Base-by-base conservation (phyloP, 2,888 invertebrate species). In the Ectemnius lituratus region DNA sequence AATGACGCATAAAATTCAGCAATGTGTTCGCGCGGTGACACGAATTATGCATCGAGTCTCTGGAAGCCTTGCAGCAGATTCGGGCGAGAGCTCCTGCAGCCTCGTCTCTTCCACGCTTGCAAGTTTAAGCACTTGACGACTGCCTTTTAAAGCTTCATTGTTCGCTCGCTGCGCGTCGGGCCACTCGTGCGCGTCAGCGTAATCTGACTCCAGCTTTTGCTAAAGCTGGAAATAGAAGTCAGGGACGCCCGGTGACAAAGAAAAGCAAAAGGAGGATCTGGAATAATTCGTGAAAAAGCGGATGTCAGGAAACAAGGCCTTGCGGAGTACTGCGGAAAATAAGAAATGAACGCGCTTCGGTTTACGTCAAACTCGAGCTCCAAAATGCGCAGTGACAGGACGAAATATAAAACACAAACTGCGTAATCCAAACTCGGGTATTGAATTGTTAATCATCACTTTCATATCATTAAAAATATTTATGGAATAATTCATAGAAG, bases 81-180 rank as follows among this genome's bases (percentile, higher is more conserved):
- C 52, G 52, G 3, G 52, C 14, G 52, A 4, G 13, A 52, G n/a
- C 37, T 37, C 52, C 52, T 52, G 52, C 52, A 37, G 37, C 37
- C 37, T 6, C 37, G 8, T 37, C 37, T 11, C 37, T 52, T 16
- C 52, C 52, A 16, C 52, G 52, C 16, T 52, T 52, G 52, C 52
- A 16, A 52, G 52, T 52, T 52, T 52, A 52, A 52, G n/a, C 52
- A 52, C 52, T 52, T 52, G 52, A 52, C 52, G 52, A 16, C 5
- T 16, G 52, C n/a, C n/a, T 52, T 52, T 52, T 52, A 52, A 52
- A 52, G 52, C 52, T 52, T 16, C 16, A 52, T 52, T 52, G 52
- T 52, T 16, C 52, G n/a, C 14, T 5, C 52, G 16, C 16, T 52
- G 52, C 37, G 52, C 47, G 47, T 5, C 47, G n/a, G 13, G 47